phyloP scores from a whole-genome alignment of 2,888 invertebrate species.

The Caenorhabditis imperialis region DNA sequence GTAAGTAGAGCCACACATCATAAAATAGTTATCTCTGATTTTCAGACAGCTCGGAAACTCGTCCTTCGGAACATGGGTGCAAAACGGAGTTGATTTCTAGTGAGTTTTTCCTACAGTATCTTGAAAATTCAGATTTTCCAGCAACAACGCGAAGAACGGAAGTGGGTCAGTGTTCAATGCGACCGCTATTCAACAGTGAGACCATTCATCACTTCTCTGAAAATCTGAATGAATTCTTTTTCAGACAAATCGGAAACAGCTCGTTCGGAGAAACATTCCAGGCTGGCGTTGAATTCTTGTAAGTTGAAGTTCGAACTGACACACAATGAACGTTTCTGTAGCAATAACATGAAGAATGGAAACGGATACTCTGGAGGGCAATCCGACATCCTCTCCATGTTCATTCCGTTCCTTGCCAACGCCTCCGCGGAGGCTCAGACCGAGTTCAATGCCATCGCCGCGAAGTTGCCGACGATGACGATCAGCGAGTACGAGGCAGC shows the following conservation, averaged over 20 bases:
- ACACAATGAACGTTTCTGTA: not conserved
- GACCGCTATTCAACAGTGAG: constrained; percentile 34
- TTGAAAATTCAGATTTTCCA: too few relatives aligned
- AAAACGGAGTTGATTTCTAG: constrained; percentile 28
- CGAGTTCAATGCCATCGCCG: constrained; percentile 28
- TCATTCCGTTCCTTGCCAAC: constrained; percentile 50
- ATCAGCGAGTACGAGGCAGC: constrained; percentile 29
- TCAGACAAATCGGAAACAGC: constrained; percentile 20
- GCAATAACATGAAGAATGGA: constrained; percentile 24
- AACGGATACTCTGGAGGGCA: constrained; percentile 14
- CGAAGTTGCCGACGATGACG: constrained; percentile 28
- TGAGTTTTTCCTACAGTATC: constrained; percentile 6
- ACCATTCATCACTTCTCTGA: not conserved
- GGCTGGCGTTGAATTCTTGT: constrained; percentile 34
- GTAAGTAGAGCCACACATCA: constrained; percentile 8
- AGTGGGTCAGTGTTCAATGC: constrained; percentile 12
- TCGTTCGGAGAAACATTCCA: constrained; percentile 39
- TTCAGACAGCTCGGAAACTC: constrained; percentile 26
- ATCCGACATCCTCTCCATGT: constrained; percentile 12
- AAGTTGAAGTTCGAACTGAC: constrained; percentile 4
- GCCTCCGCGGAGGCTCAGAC: constrained; percentile 38
- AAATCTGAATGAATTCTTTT: too few relatives aligned
- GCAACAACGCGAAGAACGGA: constrained; percentile 20
- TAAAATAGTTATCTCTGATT: too few relatives aligned
- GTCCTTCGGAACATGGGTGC: constrained; percentile 14